Evolutionary conservation across 2,113 vertebrate genomes (phyloP), one percentile per base, ranked within the genome.

Genomic region (Machaerirhynchus nigripectus): DNA sequence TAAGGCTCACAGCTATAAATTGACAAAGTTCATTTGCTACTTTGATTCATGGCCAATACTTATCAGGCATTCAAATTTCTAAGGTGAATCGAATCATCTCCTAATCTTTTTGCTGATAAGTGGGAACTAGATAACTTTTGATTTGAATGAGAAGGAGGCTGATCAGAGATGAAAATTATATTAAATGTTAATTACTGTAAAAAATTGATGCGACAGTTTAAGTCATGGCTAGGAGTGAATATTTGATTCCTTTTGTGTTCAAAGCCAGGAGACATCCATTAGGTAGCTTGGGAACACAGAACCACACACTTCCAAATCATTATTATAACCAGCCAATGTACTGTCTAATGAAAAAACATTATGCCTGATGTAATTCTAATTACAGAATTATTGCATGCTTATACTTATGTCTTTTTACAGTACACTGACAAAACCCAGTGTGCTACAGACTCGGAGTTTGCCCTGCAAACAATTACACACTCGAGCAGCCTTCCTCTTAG

Each of bases 291-390:
- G 82, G 57, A 86, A 77, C 50, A 83, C 33, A 77, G 39, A 94
- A 83, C 46, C 19, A 44, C 59, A 75, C 30, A 16, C 20, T 84
- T 68, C 3, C 4, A 84, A 93, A 82, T 60, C 60, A 55, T 84
- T 70, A 69, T 76, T 87, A 75, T 49, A 95, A 87, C 37, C 68
- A 95, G 56, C 8, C 60, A 87, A 12, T 4, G 7, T 64, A 84
- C 71, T 68, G 47, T 60, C 69, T 92, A 95, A 97, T 84, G 79
- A 65, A 92, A 95, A 90, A 53, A 20, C 53, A 94, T 94, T 90
- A 90, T 93, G 56, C 49, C 40, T 82, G 76, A 77, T 95, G 55
- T 74, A 92, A 93, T 94, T 89, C 64, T 96, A 96, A 95, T 96
- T 94, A 87, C 40, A 90, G 83, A 74, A 86, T 81, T 88, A 94